Percentiles rank a stretch among this genome's conserved stretches.
Conservation (phyloP, 2,113 vertebrate species). For the Labeo catla region DNA sequence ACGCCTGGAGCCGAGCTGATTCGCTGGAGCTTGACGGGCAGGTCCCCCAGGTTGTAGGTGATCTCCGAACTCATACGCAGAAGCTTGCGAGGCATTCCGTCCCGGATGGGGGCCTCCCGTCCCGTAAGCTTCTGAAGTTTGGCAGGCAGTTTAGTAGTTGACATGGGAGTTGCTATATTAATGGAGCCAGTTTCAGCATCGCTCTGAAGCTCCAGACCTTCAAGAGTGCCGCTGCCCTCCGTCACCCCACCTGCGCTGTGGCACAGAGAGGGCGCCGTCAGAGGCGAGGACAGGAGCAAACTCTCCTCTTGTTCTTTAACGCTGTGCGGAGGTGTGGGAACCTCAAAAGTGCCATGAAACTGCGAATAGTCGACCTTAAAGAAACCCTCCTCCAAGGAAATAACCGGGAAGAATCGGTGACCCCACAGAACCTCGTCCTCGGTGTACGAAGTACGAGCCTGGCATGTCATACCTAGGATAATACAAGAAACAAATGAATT, state of each 20-base stretch:
- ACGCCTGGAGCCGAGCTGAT: conserved; percentile 98
- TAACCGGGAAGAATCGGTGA: conserved; percentile 96
- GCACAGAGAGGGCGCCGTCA: conserved; percentile 93
- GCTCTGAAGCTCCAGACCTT: conserved; percentile 91
- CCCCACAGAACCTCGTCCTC: conserved; percentile 99
- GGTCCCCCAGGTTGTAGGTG: conserved; percentile 95
- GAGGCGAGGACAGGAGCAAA: conserved; percentile 92
- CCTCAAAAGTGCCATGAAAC: conserved; percentile 98
- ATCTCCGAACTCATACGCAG: conserved; percentile 98
- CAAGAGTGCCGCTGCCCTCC: conserved; percentile 87
- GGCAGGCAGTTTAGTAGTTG: conserved; percentile 86
- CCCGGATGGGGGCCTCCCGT: conserved; percentile 78
- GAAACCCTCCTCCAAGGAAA: conserved; percentile 98
- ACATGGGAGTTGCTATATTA: conserved; percentile 42
- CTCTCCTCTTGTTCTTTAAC: conserved; percentile 98
- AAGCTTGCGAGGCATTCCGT: conserved; percentile 83
- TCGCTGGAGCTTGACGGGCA: conserved; percentile 97
- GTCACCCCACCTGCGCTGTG: conserved; percentile 84
- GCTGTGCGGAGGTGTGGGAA: conserved; percentile 93
- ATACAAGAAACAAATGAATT: conserved; percentile 16
- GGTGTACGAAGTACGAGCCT: conserved; percentile 96
- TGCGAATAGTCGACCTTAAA: conserved; percentile 99
- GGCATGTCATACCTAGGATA: conserved; percentile 92
- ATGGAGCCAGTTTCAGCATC: conserved; percentile 79
- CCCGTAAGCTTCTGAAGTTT: conserved; percentile 98